These are phyloP conservation scores for Caerostris extrusa DNA, from an alignment of 1,140 invertebrate genomes.

Conservation along the genomic window DNA sequence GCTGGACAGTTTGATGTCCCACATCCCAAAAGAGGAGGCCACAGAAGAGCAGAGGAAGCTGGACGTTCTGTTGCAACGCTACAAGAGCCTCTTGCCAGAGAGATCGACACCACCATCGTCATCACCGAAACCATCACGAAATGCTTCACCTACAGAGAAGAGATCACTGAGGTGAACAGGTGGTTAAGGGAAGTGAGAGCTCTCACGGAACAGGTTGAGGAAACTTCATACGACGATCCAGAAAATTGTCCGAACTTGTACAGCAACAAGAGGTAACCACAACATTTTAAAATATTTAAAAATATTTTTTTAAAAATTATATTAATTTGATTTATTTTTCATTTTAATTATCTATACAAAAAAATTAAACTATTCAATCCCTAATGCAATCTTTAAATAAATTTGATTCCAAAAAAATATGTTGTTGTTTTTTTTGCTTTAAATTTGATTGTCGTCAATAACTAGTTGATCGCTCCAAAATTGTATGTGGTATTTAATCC, in stretches of 20 bases:
- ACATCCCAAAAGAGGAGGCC: conserved; percentile 90
- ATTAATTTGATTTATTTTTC: too few species aligned
- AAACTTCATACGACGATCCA: conserved; percentile 71
- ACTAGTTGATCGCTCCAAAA: too few species aligned
- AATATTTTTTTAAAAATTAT: neutral
- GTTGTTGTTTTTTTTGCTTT: too few species aligned
- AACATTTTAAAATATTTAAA: neutral
- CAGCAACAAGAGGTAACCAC: conserved; percentile 87
- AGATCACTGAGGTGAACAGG: conserved; percentile 88
- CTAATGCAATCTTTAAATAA: too few species aligned
- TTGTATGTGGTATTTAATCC: too few species aligned
- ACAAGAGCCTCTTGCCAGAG: conserved; percentile 95
- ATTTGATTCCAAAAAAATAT: too few species aligned
- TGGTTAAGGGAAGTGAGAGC: conserved; percentile 81
- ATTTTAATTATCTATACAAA: too few species aligned
- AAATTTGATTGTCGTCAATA: too few species aligned
- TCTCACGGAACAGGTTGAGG: conserved; percentile 63
- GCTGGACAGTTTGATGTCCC: conserved; percentile 89
- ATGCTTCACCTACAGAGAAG: conserved; percentile 94
- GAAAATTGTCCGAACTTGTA: conserved; percentile 83
- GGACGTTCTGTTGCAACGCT: conserved; percentile 90
- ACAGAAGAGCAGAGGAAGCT: conserved; percentile 87
- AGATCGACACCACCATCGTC: conserved; percentile 94
- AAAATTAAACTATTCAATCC: too few species aligned
- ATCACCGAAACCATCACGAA: conserved; percentile 95